Evolutionary conservation across 2,113 vertebrate genomes (phyloP).

Genomic region (Noturus placidus): DNA sequence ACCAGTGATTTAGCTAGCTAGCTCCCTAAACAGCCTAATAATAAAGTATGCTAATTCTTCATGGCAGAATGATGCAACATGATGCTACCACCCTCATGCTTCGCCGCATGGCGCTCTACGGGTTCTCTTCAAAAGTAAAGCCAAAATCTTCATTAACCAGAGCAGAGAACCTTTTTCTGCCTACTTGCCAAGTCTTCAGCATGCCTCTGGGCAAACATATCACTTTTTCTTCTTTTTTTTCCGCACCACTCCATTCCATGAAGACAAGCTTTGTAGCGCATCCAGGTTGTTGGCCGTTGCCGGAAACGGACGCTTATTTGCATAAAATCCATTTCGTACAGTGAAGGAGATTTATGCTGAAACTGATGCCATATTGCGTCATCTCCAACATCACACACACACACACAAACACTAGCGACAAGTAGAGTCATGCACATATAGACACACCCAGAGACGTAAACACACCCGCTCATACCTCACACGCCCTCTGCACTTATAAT

Average conservation of each 20-base stretch:
- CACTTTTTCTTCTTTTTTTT: too few species aligned
- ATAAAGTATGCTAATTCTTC: too few species aligned
- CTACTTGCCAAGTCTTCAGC: too few species aligned
- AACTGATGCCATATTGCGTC: not conserved
- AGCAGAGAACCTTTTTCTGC: not conserved
- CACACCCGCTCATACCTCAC: not conserved
- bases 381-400: not conserved
- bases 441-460: slow-evolving; percentile 13
- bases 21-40: not conserved
- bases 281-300: too few species aligned
- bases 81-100: not conserved
- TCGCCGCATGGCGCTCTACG: not conserved
- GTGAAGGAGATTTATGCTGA: not conserved
- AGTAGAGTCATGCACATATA: slow-evolving; percentile 8
- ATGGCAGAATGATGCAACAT: not conserved
- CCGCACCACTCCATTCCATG: too few species aligned
- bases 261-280: too few species aligned
- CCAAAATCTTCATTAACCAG: too few species aligned
- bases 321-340: not conserved
- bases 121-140: too few species aligned
- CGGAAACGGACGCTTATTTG: not conserved
- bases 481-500: not conserved
- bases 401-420: slow-evolving; percentile 4
- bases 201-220: too few species aligned
- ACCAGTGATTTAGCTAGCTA: not conserved